These are phyloP conservation scores for Apamea sordens DNA, from an alignment of 2,888 invertebrate species.

Conservation along the genomic window DNA sequence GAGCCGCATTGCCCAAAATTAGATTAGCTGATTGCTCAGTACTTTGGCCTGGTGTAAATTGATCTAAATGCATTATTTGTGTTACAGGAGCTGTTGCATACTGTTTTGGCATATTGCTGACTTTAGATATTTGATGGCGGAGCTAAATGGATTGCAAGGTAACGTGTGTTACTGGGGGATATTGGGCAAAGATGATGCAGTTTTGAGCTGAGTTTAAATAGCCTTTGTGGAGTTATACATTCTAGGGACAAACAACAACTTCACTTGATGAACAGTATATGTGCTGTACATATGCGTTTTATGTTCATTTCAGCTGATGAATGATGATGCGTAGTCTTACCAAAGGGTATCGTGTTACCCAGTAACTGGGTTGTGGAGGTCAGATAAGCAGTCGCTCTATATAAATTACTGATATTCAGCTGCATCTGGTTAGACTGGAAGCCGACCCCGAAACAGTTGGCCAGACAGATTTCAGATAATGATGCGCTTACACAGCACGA, in stretches of 20 bases:
- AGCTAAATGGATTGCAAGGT: conserved; percentile 35
- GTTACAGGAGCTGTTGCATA: conserved; percentile 36
- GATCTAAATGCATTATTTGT: conserved; percentile 55
- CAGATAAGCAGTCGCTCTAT: not conserved
- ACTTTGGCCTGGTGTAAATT: conserved; percentile 61
- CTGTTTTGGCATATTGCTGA: conserved; percentile 40
- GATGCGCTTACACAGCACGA: not conserved
- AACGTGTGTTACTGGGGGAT: conserved; percentile 5
- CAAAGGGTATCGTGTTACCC: not conserved
- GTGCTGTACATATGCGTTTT: not conserved
- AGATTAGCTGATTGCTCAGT: conserved; percentile 58
- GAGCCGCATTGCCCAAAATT: conserved; percentile 55
- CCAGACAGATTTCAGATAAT: not conserved
- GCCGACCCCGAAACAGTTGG: not conserved
- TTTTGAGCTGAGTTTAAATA: not conserved
- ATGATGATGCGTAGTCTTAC: not conserved
- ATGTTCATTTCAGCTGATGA: not conserved
- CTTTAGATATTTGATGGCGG: conserved; percentile 14
- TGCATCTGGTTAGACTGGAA: not conserved
- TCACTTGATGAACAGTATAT: not conserved
- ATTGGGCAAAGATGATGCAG: not conserved
- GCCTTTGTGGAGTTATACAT: not conserved
- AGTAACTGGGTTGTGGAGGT: not conserved
- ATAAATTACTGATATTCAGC: not conserved
- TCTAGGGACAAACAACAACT: not conserved